phyloP scores from a whole-genome alignment of 2,797 vertebrate species.

The Setipinna tenuifilis region DNA sequence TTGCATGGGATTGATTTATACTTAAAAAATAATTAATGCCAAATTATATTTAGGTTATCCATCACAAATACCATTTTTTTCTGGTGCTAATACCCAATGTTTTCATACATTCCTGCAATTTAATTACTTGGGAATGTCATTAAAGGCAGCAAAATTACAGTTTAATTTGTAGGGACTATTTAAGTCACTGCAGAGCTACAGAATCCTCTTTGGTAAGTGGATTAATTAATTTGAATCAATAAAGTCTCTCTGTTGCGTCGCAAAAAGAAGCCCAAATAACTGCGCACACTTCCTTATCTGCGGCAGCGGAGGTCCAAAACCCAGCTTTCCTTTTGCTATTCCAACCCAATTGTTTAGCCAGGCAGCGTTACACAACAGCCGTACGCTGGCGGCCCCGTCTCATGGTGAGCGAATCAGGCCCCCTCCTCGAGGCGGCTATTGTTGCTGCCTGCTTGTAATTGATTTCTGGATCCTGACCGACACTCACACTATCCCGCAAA shows the following conservation, averaged over 20 bases:
- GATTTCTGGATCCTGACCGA: slow-evolving; percentile 26
- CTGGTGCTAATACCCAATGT: slow-evolving; percentile 74
- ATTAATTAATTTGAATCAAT: slow-evolving; percentile 86
- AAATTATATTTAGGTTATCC: slow-evolving; percentile 80
- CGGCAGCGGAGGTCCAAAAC: slow-evolving; percentile 63
- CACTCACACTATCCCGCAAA: background rate
- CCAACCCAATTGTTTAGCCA: slow-evolving; percentile 53
- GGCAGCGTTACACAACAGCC: slow-evolving; percentile 33
- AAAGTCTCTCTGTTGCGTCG: slow-evolving; percentile 71
- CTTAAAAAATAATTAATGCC: slow-evolving; percentile 77
- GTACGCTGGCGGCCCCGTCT: slow-evolving; percentile 5
- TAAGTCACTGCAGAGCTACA: slow-evolving; percentile 72
- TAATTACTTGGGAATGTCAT: slow-evolving; percentile 81
- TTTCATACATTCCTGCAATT: slow-evolving; percentile 77
- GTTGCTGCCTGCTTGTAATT: slow-evolving; percentile 36
- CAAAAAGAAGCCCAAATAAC: slow-evolving; percentile 60
- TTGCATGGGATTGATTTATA: slow-evolving; percentile 73
- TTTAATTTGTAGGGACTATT: slow-evolving; percentile 79
- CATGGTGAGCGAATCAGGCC: slow-evolving; percentile 32
- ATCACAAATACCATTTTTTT: slow-evolving; percentile 70
- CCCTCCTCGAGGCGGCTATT: slow-evolving; percentile 30
- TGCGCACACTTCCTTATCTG: slow-evolving; percentile 69
- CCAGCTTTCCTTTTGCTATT: slow-evolving; percentile 59
- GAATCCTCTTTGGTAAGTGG: slow-evolving; percentile 77
- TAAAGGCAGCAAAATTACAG: slow-evolving; percentile 78